These are phyloP conservation scores for Sarotherodon lohbergeri DNA, from an alignment of 2,113 vertebrate species.

Conservation along the genomic window DNA sequence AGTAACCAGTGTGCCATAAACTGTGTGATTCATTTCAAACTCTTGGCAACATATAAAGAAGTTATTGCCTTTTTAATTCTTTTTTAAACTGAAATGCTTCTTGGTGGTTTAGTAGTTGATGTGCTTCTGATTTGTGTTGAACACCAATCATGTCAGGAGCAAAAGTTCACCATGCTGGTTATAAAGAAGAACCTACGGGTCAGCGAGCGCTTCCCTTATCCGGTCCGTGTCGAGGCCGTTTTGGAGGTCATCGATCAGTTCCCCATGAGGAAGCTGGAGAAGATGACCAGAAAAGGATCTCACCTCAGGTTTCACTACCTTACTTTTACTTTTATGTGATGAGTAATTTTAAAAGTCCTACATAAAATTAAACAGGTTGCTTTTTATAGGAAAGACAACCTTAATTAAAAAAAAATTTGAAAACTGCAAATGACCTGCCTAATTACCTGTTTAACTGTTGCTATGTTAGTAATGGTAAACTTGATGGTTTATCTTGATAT, in stretches of 20 bases:
- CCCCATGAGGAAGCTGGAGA: slow-evolving; percentile 74
- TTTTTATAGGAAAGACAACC: background rate
- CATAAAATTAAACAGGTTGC: background rate
- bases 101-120: background rate
- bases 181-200: slow-evolving; percentile 74
- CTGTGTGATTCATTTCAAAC: background rate
- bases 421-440: background rate
- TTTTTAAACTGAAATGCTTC: background rate
- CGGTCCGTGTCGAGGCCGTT: slow-evolving; percentile 71
- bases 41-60: background rate
- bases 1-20: slow-evolving; percentile 8
- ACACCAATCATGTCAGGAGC: slow-evolving; percentile 39
- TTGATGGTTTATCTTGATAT: background rate
- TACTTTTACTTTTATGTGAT: background rate
- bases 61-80: background rate
- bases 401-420: background rate
- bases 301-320: slow-evolving; percentile 28
- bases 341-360: background rate
- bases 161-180: slow-evolving; percentile 73
- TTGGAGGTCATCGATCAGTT: slow-evolving; percentile 76
- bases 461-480: background rate
- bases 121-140: background rate
- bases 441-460: background rate
- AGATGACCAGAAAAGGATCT: slow-evolving; percentile 68
- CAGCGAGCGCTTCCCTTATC: slow-evolving; percentile 75